Evolutionary conservation across 1,140 invertebrate species (phyloP), one percentile per base, ranked within the genome.

Genomic region (Drosophila quadrilineata): DNA sequence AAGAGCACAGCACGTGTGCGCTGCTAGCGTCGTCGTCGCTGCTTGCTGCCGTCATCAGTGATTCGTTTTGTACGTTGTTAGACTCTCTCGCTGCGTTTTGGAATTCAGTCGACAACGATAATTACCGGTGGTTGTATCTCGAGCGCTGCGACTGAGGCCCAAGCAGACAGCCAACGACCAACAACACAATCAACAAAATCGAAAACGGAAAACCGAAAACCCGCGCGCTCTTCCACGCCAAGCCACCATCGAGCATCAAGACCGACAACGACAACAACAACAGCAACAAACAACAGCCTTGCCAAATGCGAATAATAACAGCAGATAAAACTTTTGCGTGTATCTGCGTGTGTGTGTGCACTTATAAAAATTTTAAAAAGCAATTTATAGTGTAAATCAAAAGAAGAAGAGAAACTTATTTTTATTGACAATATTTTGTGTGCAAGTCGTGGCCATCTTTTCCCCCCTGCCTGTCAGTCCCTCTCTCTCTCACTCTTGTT

Each of bases 41-140:
- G 67, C 28, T 58, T 65, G 60, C 45, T 64, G 59, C 46, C 59
- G 71, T 68, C 38, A 58, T 63, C 79, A 79, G 66, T 68, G 73
- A 77, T 80, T 88, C 85, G 85, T 80, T 84, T 82, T 70, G 84
- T 71, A 75, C 69, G 85, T 76, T 85, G 80, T 82, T 86, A 80
- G 82, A 82, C 73, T 77, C 86, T 88, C 86, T 88, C 76, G 86
- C 76, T 85, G 76, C 86, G 76, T 88, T 88, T 88, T 79, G 86
- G 77, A 86, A 88, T 88, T 88, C 87, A 88, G 80, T 88, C 87
- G 75, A 71, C 75, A 88, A 85, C 75, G 75, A 88, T 89, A 89
- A 89, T 89, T 89, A 89, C 84, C 79, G 86, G 76, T 88, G 86
- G 87, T 86, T 87, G 75, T 89, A 88, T 84, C 87, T 75, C 68